Evolutionary conservation across 1,140 invertebrate species (phyloP), one percentile per base, ranked within the genome.

Genomic region (Bombus vancouverensis): DNA sequence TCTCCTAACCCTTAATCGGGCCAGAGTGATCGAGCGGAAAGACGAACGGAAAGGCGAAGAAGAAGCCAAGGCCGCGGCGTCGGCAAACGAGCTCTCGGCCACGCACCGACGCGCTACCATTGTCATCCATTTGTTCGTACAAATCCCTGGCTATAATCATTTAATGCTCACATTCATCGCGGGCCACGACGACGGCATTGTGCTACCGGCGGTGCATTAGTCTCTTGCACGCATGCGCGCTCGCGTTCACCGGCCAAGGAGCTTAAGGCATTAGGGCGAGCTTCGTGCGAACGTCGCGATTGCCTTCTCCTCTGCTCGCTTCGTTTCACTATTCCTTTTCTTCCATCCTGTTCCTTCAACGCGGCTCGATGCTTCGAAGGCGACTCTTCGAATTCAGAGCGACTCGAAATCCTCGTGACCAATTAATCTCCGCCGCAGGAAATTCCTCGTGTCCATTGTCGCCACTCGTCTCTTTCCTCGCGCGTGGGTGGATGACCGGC

Each of bases 161-260:
- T 92, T 93, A 93, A 93, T 91, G 90, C 89, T 90, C 72, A 91
- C 92, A 93, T 92, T 94, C 92, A 93, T 92, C 91, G 88, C 85
- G 75, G 75, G n/a, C 81, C 89, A 86, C 81, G 86, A 71, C 77
- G 81, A 82, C 73, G 74, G 83, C 88, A 93, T 93, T 93, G 92
- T 92, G 75, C 85, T 82, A 85, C 80, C 83, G 81, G 73, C 81
- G 85, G 66, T 88, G 81, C 82, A 88, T 90, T 93, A 94, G 93
- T 92, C 92, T 86, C 86, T 91, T 72, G 89, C 86, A 91, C 91
- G 91, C 91, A 93, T 92, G 93, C 93, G 91, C 90, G 90, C 72
- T 87, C 91, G 90, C 91, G 93, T 92, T 88, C 91, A 72, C 83
- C 91, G 85, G 88, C 76, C 92, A 90, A 91, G 91, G 81, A 90